Conservation (phyloP, 2,797 vertebrate genomes). For the Taenioides sp. region DNA sequence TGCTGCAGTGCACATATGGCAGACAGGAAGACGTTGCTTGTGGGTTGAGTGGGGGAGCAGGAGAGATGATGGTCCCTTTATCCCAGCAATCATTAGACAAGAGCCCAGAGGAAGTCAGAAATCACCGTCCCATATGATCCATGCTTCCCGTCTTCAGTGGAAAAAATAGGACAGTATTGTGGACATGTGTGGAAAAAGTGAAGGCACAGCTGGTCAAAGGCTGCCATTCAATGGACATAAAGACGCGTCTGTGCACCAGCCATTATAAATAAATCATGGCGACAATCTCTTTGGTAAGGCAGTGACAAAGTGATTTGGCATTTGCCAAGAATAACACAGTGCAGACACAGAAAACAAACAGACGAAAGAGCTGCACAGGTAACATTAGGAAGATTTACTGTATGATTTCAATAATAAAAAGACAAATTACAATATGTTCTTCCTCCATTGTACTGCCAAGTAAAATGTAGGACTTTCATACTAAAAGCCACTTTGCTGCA, state of each 20-base stretch:
- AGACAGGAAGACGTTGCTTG: conserved; percentile 53
- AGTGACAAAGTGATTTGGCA: conserved; percentile 37
- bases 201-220: conserved; percentile 50
- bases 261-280: conserved; percentile 54
- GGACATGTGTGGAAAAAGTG: conserved; percentile 32
- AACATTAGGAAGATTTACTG: background rate
- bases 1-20: conserved; percentile 58
- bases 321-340: conserved; percentile 38
- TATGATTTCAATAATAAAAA: background rate
- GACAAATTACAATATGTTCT: background rate
- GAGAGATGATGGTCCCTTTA: conserved; percentile 59
- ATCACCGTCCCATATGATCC: conserved; percentile 59
- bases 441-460: background rate
- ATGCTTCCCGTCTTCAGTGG: conserved; percentile 50
- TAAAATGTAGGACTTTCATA: background rate
- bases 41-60: background rate
- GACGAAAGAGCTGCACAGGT: conserved; percentile 12
- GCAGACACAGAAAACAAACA: conserved; percentile 22
- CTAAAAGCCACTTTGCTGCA: too few species aligned
- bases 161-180: conserved; percentile 31
- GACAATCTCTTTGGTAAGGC: conserved; percentile 47
- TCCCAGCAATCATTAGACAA: conserved; percentile 63
- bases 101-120: conserved; percentile 63
- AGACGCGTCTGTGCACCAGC: conserved; percentile 45
- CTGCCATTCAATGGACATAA: conserved; percentile 48